phyloP scores from a whole-genome alignment of 1,140 invertebrate genomes.

The Medauroidea extradentata region DNA sequence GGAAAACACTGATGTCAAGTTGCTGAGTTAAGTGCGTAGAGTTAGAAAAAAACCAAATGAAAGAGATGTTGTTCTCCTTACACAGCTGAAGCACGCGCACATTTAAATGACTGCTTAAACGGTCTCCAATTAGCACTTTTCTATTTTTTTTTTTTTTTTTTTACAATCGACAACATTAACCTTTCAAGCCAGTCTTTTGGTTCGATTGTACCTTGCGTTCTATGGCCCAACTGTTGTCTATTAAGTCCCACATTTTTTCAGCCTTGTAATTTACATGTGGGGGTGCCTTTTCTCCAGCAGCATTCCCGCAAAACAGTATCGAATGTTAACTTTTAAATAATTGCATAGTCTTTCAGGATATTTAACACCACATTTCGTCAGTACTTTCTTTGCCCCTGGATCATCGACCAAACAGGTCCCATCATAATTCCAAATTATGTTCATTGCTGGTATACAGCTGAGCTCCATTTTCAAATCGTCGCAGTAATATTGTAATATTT shows the following conservation, averaged over 20 bases:
- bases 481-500: background rate
- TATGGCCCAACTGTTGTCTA: constrained; percentile 24
- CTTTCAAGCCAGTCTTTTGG: constrained; percentile 32
- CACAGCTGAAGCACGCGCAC: constrained; percentile 9
- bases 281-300: constrained; percentile 17
- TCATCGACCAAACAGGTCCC: too few relatives aligned
- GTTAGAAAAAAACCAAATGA: constrained; percentile 40
- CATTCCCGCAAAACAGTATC: constrained; percentile 28
- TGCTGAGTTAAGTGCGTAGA: constrained; percentile 38
- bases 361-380: background rate
- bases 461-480: background rate
- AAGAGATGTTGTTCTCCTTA: constrained; percentile 32
- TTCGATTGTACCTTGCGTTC: constrained; percentile 22
- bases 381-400: background rate
- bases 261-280: constrained; percentile 28
- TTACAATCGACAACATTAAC: constrained; percentile 25
- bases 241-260: constrained; percentile 16
- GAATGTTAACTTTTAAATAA: constrained; percentile 20
- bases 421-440: background rate
- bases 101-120: background rate
- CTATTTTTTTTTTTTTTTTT: background rate
- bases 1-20: constrained; percentile 40
- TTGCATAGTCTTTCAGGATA: constrained; percentile 3
- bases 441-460: background rate
- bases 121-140: background rate